These are phyloP conservation scores for Isurus oxyrinchus DNA, from an alignment of 2,113 vertebrate species.

Conservation along the genomic window DNA sequence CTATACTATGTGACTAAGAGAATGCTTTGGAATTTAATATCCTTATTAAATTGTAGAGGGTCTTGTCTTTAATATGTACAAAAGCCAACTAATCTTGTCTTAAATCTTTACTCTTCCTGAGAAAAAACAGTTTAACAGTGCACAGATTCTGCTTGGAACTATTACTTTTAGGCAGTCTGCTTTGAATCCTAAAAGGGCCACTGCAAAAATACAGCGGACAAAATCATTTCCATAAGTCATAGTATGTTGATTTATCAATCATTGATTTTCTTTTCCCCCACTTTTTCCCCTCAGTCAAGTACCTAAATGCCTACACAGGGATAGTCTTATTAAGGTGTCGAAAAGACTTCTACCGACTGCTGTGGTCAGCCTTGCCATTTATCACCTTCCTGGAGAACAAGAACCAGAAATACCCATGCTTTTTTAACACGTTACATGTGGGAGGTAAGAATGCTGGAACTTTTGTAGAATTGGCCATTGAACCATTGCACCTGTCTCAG, in stretches of 20 bases:
- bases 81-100: neutral
- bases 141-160: neutral
- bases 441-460: constrained; percentile 68
- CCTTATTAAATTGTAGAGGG: neutral
- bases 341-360: constrained; percentile 67
- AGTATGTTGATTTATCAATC: neutral
- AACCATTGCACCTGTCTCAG: neutral
- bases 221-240: neutral
- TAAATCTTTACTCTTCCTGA: neutral
- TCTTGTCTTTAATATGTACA: neutral
- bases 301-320: constrained; percentile 85
- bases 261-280: neutral
- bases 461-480: neutral
- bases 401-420: constrained; percentile 65
- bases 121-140: neutral
- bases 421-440: constrained; percentile 76
- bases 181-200: neutral
- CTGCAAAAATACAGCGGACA: neutral
- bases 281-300: constrained; percentile 66
- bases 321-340: constrained; percentile 78
- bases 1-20: neutral
- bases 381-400: constrained; percentile 67
- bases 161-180: neutral
- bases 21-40: neutral
- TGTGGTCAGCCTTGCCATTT: constrained; percentile 85